phyloP scores from a whole-genome alignment of 2,113 vertebrate species.

The Sisor rabdophorus region DNA sequence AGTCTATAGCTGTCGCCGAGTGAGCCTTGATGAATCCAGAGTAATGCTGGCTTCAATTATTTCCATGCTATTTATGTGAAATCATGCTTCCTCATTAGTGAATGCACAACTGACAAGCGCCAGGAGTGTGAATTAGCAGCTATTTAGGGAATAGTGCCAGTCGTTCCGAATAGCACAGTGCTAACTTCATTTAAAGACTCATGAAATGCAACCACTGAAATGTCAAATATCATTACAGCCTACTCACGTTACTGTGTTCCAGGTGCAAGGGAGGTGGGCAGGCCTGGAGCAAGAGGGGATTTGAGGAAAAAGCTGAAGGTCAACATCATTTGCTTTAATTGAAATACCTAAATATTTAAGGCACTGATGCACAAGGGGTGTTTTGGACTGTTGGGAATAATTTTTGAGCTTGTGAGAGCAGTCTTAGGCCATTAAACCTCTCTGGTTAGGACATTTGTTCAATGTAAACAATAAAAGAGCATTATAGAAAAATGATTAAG shows the following conservation, averaged over 20 bases:
- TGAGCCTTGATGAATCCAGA: slow-evolving; percentile 56
- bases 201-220: slow-evolving; percentile 65
- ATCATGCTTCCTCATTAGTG: slow-evolving; percentile 71
- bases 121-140: slow-evolving; percentile 75
- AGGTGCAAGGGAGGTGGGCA: slow-evolving; percentile 66
- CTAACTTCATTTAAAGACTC: slow-evolving; percentile 64
- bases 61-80: slow-evolving; percentile 66
- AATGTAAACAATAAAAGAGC: slow-evolving; percentile 61
- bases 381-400: slow-evolving; percentile 10
- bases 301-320: slow-evolving; percentile 46
- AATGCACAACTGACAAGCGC: slow-evolving; percentile 74
- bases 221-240: slow-evolving; percentile 66
- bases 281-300: slow-evolving; percentile 10
- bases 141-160: slow-evolving; percentile 71
- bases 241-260: slow-evolving; percentile 59
- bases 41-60: slow-evolving; percentile 63
- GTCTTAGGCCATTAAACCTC: slow-evolving; percentile 48
- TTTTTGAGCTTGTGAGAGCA: slow-evolving; percentile 51
- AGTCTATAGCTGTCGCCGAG: slow-evolving; percentile 59
- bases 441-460: slow-evolving; percentile 52
- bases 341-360: slow-evolving; percentile 25
- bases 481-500: slow-evolving; percentile 58
- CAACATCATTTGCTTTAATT: slow-evolving; percentile 35
- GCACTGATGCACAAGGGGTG: slow-evolving; percentile 22
- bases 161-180: slow-evolving; percentile 64